Conservation (phyloP, 1,140 invertebrate species). For the Cardiocondyla obscurior region DNA sequence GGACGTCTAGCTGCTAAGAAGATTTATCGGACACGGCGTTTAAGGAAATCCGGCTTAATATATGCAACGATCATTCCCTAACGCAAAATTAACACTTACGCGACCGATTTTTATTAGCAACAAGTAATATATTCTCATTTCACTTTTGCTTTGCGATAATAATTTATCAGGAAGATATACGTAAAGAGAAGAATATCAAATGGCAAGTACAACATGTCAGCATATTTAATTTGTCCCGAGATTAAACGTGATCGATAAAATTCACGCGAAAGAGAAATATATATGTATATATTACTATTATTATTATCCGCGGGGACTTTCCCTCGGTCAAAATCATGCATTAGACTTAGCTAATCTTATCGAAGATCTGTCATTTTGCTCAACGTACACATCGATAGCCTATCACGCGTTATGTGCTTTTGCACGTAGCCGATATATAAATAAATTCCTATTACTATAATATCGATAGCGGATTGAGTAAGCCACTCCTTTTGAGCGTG, state of each 20-base stretch:
- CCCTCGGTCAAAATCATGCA: background rate
- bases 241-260: background rate
- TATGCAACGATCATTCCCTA: background rate
- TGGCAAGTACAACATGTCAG: no score
- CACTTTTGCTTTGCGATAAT: no score
- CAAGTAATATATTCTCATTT: no score
- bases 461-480: slow-evolving; percentile 12
- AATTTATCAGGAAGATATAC: no score
- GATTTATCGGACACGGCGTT: background rate
- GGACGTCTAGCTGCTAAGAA: background rate
- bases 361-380: background rate
- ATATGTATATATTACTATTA: no score
- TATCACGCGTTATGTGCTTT: slow-evolving; percentile 10
- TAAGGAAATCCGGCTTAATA: background rate
- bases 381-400: background rate
- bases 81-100: background rate
- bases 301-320: background rate
- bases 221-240: background rate
- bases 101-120: no score
- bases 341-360: slow-evolving; percentile 28
- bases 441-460: slow-evolving; percentile 27
- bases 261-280: background rate
- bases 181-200: no score
- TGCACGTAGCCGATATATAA: slow-evolving; percentile 18
- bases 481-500: slow-evolving; percentile 17